Evolutionary conservation across 2,797 vertebrate genomes (phyloP).

Genomic region (Sciurus vulgaris): DNA sequence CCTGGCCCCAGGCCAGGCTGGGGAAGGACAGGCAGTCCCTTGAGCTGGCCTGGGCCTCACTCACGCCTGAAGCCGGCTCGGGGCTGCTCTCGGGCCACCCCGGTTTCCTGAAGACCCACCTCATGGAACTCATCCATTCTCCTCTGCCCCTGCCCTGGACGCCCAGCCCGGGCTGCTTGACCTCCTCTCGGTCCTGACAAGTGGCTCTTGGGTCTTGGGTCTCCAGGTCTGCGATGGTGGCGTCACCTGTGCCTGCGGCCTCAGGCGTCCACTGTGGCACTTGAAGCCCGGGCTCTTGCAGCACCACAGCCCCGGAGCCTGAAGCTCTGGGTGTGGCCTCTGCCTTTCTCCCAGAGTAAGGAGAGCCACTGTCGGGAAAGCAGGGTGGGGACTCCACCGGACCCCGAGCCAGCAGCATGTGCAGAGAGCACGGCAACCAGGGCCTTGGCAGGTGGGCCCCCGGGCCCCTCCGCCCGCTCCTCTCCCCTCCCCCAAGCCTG

Average conservation of each 20-base stretch:
- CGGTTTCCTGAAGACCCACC: not conserved
- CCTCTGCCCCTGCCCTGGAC: no score
- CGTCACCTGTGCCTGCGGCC: not conserved
- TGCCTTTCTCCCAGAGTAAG: not conserved
- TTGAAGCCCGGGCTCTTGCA: not conserved
- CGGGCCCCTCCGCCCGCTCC: not conserved
- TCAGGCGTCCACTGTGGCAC: not conserved
- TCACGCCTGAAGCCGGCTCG: not conserved
- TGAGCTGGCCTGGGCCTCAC: not conserved
- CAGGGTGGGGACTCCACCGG: accelerated
- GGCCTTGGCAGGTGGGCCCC: not conserved
- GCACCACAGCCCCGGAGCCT: not conserved
- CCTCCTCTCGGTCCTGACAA: not conserved
- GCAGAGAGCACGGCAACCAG: no score
- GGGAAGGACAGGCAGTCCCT: not conserved
- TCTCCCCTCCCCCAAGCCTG: not conserved
- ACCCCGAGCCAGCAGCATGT: accelerated
- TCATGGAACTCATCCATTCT: accelerated
- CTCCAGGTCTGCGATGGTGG: not conserved
- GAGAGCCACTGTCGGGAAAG: not conserved
- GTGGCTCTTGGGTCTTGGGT: not conserved
- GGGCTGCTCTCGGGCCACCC: not conserved
- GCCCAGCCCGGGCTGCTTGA: not conserved
- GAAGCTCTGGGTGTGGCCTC: not conserved
- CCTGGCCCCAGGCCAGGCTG: not conserved